Evolutionary conservation across 2,797 vertebrate genomes (phyloP).

Genomic region (Rhinichthys osculus): DNA sequence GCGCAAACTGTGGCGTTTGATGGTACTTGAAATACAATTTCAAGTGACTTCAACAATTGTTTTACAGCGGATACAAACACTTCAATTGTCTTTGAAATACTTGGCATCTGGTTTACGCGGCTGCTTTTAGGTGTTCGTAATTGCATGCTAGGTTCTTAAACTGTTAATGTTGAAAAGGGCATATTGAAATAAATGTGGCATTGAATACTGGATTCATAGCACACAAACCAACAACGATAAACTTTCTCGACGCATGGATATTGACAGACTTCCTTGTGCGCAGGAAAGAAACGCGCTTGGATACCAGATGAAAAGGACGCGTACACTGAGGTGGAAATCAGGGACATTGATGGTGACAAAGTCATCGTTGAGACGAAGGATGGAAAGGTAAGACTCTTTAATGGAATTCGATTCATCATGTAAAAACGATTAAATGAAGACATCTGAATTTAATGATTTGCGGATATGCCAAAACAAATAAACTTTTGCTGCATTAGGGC

Average conservation of each 20-base stretch:
- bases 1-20: conserved; percentile 82
- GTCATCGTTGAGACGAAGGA: conserved; percentile 83
- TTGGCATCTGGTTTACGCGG: conserved; percentile 9
- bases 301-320: conserved; percentile 90
- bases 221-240: conserved; percentile 3
- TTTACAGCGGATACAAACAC: conserved; percentile 19
- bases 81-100: not conserved
- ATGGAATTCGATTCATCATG: not conserved
- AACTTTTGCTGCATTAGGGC: not conserved
- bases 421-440: not conserved
- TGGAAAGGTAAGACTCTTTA: conserved; percentile 63
- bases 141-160: not conserved
- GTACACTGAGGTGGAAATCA: conserved; percentile 89
- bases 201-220: conserved; percentile 8
- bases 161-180: not conserved
- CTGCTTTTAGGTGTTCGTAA: not conserved
- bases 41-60: conserved; percentile 1
- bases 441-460: not conserved
- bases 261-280: not conserved
- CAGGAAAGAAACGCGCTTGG: conserved; percentile 90
- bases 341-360: conserved; percentile 83
- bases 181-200: not conserved
- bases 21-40: conserved; percentile 76
- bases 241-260: not conserved
- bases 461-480: not conserved